Evolutionary conservation across 1,140 invertebrate genomes (phyloP), one percentile per base, ranked within the genome.

Genomic region (Trichogramma pretiosum): DNA sequence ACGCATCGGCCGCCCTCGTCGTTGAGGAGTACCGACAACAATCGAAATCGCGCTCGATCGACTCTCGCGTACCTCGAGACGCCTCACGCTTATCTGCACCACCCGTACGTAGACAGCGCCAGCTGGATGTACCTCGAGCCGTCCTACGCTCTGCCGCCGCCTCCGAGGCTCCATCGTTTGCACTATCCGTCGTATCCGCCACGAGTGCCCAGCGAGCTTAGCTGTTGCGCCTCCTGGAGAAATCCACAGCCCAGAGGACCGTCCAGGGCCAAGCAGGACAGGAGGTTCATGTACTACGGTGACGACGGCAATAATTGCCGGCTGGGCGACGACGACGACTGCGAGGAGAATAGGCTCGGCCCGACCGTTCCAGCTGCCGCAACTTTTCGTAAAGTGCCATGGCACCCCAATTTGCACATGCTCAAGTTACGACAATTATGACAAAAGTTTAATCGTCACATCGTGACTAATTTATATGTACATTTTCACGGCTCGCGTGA

Each of bases 371-470:
- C 51, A 24, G 58, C 46, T 35, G 58, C 59, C 37, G 61, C 63
- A 54, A 68, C 65, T 13, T 73, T 73, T 53, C 61, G 68, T 47
- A 73, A 73, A 67, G 68, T 70, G 61, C 71, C 71, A 62, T 73
- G 71, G 71, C 70, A 73, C 59, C 62, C 68, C 17, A 73, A 73
- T 43, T 60, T 73, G 43, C 69, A 73, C 54, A 71, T 73, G 69
- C 61, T 73, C 51, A 73, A 73, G 49, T 67, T 69, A 47, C 65
- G 63, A 60, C 56, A 58, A 54, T 53, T 52, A 36, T 66, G 39
- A 50, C 5, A 10, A 28, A 11, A 28, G 11, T 28, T n/a, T n/a
- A n/a, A n/a, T n/a, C n/a, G n/a, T n/a, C n/a, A n/a, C n/a, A n/a
- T n/a, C n/a, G n/a, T n/a, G n/a, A n/a, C n/a, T n/a, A n/a, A n/a